phyloP scores from a whole-genome alignment of 2,888 invertebrate species.

The Phania funesta region DNA sequence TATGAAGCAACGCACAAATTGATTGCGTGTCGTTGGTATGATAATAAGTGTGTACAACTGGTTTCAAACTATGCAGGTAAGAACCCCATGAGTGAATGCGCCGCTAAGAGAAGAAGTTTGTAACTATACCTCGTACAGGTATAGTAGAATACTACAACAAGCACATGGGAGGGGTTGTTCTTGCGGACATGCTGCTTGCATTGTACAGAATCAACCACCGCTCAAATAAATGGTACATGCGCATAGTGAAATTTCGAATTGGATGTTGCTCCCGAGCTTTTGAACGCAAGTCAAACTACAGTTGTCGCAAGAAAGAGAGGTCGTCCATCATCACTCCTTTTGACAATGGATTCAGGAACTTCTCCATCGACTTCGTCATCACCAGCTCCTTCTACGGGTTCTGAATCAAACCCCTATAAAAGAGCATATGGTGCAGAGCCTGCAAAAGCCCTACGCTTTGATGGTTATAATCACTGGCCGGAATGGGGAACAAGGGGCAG shows the following conservation, averaged over 20 bases:
- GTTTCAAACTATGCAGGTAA: slow-evolving; percentile 59
- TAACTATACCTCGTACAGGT: no score
- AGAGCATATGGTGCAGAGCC: slow-evolving; percentile 17
- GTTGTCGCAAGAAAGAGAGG: no score
- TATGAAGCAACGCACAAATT: slow-evolving; percentile 51
- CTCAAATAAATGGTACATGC: no score
- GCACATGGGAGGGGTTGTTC: slow-evolving; percentile 61
- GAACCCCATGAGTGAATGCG: slow-evolving; percentile 56
- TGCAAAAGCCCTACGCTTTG: slow-evolving; percentile 36
- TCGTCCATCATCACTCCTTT: no score
- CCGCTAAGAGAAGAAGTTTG: slow-evolving; percentile 57
- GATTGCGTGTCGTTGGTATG: no score
- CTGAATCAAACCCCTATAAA: no score
- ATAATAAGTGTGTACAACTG: slow-evolving; percentile 52
- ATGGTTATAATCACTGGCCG: no score
- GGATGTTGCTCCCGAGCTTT: neutral
- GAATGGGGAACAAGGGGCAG: no score
- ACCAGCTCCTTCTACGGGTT: slow-evolving; percentile 5
- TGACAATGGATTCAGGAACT: no score
- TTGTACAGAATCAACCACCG: slow-evolving; percentile 55
- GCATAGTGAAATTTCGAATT: slow-evolving; percentile 42
- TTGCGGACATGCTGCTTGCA: slow-evolving; percentile 55
- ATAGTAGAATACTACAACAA: no score
- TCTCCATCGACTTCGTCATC: neutral
- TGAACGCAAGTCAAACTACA: no score